Conservation (phyloP, 1,140 invertebrate species). For the Brachionus koreanus region DNA sequence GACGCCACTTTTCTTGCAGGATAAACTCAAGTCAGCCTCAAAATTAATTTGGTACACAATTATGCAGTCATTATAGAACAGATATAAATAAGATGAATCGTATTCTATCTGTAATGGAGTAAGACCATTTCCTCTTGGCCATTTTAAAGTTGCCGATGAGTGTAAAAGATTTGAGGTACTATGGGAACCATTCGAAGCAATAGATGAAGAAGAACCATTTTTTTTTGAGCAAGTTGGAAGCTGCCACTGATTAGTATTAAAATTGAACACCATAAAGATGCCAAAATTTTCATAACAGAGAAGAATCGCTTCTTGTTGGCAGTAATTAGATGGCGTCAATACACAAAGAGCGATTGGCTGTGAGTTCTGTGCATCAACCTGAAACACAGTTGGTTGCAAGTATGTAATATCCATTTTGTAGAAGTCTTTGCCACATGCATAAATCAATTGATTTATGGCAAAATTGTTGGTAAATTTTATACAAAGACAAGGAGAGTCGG, state of each 20-base stretch:
- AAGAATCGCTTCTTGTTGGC: slow-evolving; percentile 13
- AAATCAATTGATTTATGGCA: slow-evolving; percentile 35
- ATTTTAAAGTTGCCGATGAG: not conserved
- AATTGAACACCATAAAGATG: slow-evolving; percentile 37
- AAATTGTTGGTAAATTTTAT: slow-evolving; percentile 34
- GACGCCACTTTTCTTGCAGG: not conserved
- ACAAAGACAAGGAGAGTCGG: slow-evolving; percentile 33
- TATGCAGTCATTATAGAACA: slow-evolving; percentile 41
- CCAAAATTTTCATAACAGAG: slow-evolving; percentile 30
- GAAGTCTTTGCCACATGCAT: slow-evolving; percentile 39
- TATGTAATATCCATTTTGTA: slow-evolving; percentile 34
- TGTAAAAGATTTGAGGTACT: slow-evolving; percentile 5
- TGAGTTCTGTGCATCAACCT: not conserved
- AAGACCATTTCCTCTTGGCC: slow-evolving; percentile 34
- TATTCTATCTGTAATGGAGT: slow-evolving; percentile 43
- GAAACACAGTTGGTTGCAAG: not conserved
- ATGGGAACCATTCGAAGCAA: not conserved
- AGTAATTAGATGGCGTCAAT: slow-evolving; percentile 29
- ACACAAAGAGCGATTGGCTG: slow-evolving; percentile 28
- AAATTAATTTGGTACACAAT: slow-evolving; percentile 27
- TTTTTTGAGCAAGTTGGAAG: not conserved
- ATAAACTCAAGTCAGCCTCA: slow-evolving; percentile 18
- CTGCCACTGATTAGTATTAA: slow-evolving; percentile 37
- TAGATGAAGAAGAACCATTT: slow-evolving; percentile 36
- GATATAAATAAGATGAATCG: slow-evolving; percentile 26